Evolutionary conservation across 1,140 invertebrate species (phyloP), one percentile per base, ranked within the genome.

Genomic region (Spodoptera frugiperda): DNA sequence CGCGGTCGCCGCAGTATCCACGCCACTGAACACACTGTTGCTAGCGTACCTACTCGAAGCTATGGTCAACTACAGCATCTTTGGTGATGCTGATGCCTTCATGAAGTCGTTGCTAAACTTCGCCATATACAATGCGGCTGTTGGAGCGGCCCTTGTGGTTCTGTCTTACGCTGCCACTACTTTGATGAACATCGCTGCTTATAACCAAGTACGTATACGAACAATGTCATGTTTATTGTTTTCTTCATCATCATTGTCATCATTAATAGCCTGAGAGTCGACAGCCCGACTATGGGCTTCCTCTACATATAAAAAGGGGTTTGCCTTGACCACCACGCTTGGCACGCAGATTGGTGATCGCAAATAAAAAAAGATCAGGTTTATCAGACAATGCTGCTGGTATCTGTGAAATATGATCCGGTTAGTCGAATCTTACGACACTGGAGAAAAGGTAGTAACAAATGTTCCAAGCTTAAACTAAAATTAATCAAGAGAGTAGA

Each of bases 11-110:
- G 96, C 96, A 9, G 87, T 95, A 10, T 95, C 95, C 33, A 95
- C 96, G 48, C 96, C 97, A 0, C 80, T 96, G 8, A 96, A 97
- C 82, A 96, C 96, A 57, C 89, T 96, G 9, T 93, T 97, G n/a
- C 97, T 97, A 85, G 96, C 96, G 3, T 93, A 95, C 74, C 92
- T 97, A 70, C 95, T 96, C 0, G 95, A 95, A 87, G 93, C 85
- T 78, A 94, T 94, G 91, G 89, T 94, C 0, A 46, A 84, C 21
- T 93, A 85, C 71, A 88, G 86, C 11, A 85, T 90, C 6, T 87
- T 84, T 0, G 0, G 0, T 14, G 84, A 81, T n/a, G 72, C 59
- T 14, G 86, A 92, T 21, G 81, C 74, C 0, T 87, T 96, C 3
- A 75, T 94, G 33, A 83, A 91, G n/a, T 93, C 90, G 0, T 93